These are phyloP conservation scores for Styela clava DNA, from an alignment of 23 tunicate species.

Conservation along the genomic window DNA sequence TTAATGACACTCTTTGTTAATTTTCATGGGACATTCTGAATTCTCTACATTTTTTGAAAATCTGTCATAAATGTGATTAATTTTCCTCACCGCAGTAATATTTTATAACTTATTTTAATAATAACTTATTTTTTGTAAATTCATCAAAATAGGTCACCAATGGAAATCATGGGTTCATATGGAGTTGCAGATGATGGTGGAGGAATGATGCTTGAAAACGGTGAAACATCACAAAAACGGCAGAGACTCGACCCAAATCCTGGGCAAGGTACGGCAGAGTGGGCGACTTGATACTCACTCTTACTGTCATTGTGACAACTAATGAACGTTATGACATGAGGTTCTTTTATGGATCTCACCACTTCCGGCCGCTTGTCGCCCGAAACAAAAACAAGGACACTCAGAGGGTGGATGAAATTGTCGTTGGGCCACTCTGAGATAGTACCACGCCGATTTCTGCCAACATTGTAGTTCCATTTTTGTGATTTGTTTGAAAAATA, in stretches of 20 bases:
- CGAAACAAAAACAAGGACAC: neutral
- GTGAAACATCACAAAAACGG: conserved; percentile 50
- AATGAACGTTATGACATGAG: neutral
- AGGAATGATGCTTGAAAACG: conserved; percentile 72
- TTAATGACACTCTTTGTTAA: too few relatives aligned
- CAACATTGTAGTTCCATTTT: neutral
- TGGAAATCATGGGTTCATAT: conserved; percentile 63
- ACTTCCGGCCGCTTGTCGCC: neutral
- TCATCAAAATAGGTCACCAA: conserved; percentile 69
- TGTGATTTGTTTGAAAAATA: neutral
- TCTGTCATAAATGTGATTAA: too few relatives aligned
- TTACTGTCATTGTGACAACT: neutral
- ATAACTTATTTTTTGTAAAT: too few relatives aligned
- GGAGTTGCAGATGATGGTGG: conserved; percentile 38
- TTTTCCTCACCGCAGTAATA: too few relatives aligned
- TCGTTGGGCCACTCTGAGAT: neutral
- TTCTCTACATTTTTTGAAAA: too few relatives aligned
- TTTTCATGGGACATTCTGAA: too few relatives aligned
- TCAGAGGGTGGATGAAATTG: neutral
- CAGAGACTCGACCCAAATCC: conserved; percentile 76
- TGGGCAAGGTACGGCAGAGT: conserved; percentile 64
- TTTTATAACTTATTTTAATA: too few relatives aligned
- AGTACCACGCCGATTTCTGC: neutral
- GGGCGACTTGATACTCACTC: conserved; percentile 60
- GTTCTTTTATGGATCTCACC: neutral